These are phyloP conservation scores for Ispidina picta DNA, from an alignment of 2,797 vertebrate genomes.

Conservation along the genomic window DNA sequence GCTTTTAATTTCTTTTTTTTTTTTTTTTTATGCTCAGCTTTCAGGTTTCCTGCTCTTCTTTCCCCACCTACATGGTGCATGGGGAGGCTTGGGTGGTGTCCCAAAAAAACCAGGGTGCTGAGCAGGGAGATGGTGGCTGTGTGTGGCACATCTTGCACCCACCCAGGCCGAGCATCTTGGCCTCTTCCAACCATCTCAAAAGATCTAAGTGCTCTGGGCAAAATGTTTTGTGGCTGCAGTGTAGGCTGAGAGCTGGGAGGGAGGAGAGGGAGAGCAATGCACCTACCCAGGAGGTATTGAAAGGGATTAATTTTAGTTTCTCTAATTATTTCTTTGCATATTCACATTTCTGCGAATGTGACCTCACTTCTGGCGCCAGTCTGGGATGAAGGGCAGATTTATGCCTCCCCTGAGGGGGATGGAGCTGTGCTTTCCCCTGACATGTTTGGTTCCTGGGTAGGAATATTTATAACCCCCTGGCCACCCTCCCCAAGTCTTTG, in stretches of 20 bases:
- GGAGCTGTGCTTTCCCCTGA: rapidly evolving
- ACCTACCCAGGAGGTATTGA: background rate
- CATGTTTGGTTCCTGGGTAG: background rate
- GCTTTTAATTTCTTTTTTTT: background rate
- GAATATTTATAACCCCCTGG: background rate
- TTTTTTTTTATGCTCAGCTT: background rate
- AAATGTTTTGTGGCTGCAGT: background rate
- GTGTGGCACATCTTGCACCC: no score
- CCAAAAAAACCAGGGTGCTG: rapidly evolving
- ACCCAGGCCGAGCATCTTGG: background rate
- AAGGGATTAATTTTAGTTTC: background rate
- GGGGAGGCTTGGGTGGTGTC: background rate
- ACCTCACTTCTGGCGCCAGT: rapidly evolving
- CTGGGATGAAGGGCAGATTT: background rate
- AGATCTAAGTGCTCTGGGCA: background rate
- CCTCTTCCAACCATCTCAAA: background rate
- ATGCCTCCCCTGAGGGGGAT: background rate
- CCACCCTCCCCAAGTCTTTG: background rate
- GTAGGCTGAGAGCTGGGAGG: background rate
- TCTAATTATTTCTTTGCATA: background rate
- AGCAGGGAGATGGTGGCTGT: background rate
- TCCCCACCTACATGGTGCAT: rapidly evolving
- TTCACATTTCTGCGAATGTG: background rate
- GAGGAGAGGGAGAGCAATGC: background rate
- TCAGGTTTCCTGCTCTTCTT: background rate